A percentile compares a stretch with the other conserved stretches of the same genome.
Conservation (phyloP, 2,888 invertebrate species). For the Chrysodeixis includens region DNA sequence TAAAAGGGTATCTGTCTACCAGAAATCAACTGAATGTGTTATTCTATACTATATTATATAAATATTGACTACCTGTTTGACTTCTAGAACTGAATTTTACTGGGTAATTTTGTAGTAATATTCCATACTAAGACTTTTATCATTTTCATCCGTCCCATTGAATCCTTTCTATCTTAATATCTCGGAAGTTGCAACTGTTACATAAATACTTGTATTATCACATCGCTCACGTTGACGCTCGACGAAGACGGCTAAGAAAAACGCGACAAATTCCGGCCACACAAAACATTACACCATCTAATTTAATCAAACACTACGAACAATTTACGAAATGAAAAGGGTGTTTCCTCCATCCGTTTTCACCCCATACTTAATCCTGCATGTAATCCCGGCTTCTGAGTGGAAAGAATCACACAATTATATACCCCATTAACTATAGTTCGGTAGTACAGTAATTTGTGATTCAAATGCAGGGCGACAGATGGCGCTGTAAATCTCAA, state of each 20-base stretch:
- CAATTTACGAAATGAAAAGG: constrained; percentile 20
- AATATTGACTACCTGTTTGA: too few relatives aligned
- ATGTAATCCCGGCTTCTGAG: constrained; percentile 32
- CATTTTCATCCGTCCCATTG: neutral
- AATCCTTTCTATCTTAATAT: too few relatives aligned
- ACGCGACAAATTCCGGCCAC: neutral
- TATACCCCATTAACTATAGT: constrained; percentile 64
- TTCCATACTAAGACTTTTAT: neutral
- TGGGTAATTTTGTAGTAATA: too few relatives aligned
- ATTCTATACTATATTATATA: too few relatives aligned
- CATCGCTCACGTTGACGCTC: neutral
- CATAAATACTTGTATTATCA: neutral
- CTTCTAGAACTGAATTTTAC: too few relatives aligned
- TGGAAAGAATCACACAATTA: constrained; percentile 63
- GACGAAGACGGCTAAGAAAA: neutral
- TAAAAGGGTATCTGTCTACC: too few relatives aligned
- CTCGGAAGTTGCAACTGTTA: too few relatives aligned
- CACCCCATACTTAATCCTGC: constrained; percentile 44
- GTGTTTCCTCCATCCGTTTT: constrained; percentile 31
- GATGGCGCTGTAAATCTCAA: constrained; percentile 60
- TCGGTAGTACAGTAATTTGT: constrained; percentile 67
- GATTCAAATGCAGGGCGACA: constrained; percentile 66
- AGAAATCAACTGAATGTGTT: too few relatives aligned
- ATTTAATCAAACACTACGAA: constrained; percentile 43
- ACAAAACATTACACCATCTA: constrained; percentile 11